Conservation (phyloP, 2,888 invertebrate species). For the Aporophyla lueneburgensis region DNA sequence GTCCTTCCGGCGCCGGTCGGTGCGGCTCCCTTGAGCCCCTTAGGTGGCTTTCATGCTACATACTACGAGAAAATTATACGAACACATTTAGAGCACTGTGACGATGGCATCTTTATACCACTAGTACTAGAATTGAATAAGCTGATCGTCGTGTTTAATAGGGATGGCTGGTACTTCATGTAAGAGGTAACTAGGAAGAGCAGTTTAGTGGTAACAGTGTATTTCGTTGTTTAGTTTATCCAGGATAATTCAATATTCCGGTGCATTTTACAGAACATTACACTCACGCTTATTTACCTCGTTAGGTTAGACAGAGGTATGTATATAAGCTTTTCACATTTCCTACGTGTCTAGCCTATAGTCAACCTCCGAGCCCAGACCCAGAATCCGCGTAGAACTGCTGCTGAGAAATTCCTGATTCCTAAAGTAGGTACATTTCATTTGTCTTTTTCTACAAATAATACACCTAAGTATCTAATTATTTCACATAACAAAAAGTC, state of each 20-base stretch:
- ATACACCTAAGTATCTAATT: background rate
- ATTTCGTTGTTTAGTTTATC: background rate
- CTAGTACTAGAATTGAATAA: conserved; percentile 29
- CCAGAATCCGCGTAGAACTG: background rate
- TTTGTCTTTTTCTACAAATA: too few species aligned
- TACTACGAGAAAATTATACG: conserved; percentile 75
- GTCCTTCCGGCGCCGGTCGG: conserved; percentile 78
- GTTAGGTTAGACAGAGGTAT: background rate
- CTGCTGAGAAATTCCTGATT: background rate
- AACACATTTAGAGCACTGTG: conserved; percentile 70
- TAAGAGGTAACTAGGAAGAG: too few species aligned
- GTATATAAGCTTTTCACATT: background rate
- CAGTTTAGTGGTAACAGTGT: background rate
- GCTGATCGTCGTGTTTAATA: conserved; percentile 31
- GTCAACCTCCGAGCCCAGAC: background rate
- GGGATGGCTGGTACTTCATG: background rate
- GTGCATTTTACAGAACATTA: background rate
- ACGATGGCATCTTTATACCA: conserved; percentile 48
- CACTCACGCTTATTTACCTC: too few species aligned
- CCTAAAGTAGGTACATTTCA: background rate
- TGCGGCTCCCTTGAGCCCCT: conserved; percentile 75
- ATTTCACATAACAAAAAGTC: background rate
- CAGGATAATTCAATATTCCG: background rate
- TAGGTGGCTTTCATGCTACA: conserved; percentile 74
- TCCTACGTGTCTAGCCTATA: background rate